Percentiles rank a stretch among this genome's conserved stretches.
Conservation (phyloP, 1,140 invertebrate genomes). For the Calephelis nemesis region DNA sequence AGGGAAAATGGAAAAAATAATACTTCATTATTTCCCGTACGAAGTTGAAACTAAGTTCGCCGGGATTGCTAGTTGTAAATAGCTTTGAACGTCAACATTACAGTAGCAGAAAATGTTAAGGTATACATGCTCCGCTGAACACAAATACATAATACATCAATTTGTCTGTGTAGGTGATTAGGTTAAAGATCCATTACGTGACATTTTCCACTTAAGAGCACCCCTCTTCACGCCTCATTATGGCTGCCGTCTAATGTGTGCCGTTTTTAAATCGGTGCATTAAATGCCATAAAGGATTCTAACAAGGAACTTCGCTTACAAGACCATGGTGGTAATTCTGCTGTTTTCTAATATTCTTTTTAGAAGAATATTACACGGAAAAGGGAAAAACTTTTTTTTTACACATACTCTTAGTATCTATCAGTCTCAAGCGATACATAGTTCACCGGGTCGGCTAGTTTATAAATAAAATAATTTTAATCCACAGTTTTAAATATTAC, state of each 20-base stretch:
- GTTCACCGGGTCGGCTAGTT: no score
- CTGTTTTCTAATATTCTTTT: no score
- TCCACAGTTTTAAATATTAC: no score
- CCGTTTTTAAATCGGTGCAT: neutral
- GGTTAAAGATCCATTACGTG: neutral
- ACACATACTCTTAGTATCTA: no score
- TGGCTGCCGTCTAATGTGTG: neutral
- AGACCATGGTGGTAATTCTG: no score
- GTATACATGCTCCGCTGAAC: neutral
- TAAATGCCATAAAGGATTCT: neutral
- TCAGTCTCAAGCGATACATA: no score
- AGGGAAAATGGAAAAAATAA: no score
- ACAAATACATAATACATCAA: neutral
- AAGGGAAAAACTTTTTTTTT: no score
- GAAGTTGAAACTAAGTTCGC: no score
- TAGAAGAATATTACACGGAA: no score
- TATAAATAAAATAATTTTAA: no score
- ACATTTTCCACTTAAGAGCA: neutral
- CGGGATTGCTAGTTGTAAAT: neutral
- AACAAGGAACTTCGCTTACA: neutral
- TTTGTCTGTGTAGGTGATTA: neutral
- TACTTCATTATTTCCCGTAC: no score
- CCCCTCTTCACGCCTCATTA: conserved; percentile 13
- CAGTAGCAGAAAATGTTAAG: neutral
- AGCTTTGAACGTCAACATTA: neutral